Evolutionary conservation across 2,797 vertebrate species (phyloP), one percentile per base, ranked within the genome.

Genomic region (Taenioides sp.): DNA sequence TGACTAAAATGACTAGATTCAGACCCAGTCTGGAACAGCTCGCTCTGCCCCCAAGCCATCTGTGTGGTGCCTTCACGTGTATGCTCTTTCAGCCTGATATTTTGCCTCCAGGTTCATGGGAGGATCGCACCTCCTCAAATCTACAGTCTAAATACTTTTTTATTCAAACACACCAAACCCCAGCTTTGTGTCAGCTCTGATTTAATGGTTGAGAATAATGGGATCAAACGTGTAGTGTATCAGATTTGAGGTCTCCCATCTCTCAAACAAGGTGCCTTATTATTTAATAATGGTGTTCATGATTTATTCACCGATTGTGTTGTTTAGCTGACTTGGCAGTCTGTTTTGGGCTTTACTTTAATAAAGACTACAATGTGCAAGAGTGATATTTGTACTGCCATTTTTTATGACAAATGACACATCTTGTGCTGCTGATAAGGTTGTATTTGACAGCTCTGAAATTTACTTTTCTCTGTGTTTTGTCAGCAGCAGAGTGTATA

Each of bases 161-260:
- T 65, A 71, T 81, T 86, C 65, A 79, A 25, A 83, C 83, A 71
- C 74, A 76, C 73, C 75, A 78, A 74, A 78, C 73, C 27, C 70
- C n/a, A 40, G 22, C 76, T 82, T 85, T 83, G 80, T 84, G 71
- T 83, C 81, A 80, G 86, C 66, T 62, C 17, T 11, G 68, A 69
- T 84, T 83, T 86, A 90, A 91, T 90, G 85, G 85, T 84, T 73
- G 40, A 81, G 85, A 88, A 88, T 89, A 83, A 90, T 66, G 31
- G 77, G 78, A 77, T 72, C 78, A 79, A 86, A 80, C 77, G 25
- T 52, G 58, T 23, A 20, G 23, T 68, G 55, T 84, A 58, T 79
- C 52, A 7, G 71, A 75, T 68, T 72, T 82, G 54, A 50, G 22
- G 67, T 77, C 70, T 67, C 37, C 61, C 67, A 5, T 72, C 23